Evolutionary conservation across 1,140 invertebrate genomes (phyloP).

Genomic region (Lineus longissimus): DNA sequence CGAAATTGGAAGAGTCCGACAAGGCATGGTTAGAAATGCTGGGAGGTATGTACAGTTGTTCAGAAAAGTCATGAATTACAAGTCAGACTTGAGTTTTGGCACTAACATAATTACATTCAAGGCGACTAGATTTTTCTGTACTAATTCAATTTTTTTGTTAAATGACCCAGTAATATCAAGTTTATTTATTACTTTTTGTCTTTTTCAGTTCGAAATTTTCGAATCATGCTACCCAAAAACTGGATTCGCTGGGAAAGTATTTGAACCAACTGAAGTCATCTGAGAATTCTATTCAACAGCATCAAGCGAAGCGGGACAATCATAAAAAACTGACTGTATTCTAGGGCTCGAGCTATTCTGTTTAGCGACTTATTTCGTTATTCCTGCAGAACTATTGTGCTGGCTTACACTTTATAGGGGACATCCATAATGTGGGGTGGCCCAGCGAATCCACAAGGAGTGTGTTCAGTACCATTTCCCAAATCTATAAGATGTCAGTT

Average conservation of each 20-base stretch:
- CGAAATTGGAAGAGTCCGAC: constrained; percentile 65
- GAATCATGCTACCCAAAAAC: constrained; percentile 58
- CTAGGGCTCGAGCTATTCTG: too few species aligned
- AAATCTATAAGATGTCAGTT: too few species aligned
- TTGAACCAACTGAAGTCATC: constrained; percentile 60
- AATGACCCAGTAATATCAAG: not conserved
- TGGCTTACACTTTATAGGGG: too few species aligned
- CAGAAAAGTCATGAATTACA: not conserved
- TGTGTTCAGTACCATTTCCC: too few species aligned
- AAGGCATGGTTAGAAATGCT: constrained; percentile 63
- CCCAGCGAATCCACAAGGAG: too few species aligned
- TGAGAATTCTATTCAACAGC: constrained; percentile 63
- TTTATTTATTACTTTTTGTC: constrained; percentile 2
- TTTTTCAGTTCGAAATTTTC: constrained; percentile 41
- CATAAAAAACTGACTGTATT: constrained; percentile 67
- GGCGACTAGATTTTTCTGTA: too few species aligned
- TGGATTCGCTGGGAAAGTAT: constrained; percentile 63
- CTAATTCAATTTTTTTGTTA: not conserved
- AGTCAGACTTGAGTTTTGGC: not conserved
- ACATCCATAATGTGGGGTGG: too few species aligned
- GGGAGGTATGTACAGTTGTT: constrained; percentile 21
- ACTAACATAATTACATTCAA: not conserved
- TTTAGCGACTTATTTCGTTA: too few species aligned
- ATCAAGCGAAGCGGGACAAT: constrained; percentile 68
- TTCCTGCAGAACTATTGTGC: too few species aligned